Conservation (phyloP, 2,888 invertebrate species). For the Coleophora deauratella region DNA sequence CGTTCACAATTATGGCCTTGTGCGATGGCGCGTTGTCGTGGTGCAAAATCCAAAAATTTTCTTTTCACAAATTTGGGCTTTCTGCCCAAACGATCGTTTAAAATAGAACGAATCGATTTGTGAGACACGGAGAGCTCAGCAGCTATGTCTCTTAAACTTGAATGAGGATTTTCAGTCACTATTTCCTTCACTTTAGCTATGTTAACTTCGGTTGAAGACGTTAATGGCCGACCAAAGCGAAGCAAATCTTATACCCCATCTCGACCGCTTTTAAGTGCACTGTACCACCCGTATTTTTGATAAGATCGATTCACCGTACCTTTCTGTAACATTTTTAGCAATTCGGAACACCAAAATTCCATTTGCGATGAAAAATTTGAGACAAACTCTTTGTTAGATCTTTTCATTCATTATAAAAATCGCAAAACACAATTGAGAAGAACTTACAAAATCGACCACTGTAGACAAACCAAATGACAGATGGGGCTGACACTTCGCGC, state of each 20-base stretch:
- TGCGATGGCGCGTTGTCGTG: too few species aligned
- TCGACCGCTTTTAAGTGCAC: constrained; percentile 15
- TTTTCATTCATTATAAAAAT: constrained; percentile 9
- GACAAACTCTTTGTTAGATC: too few species aligned
- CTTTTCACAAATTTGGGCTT: not conserved
- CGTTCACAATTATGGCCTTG: too few species aligned
- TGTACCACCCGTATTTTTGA: too few species aligned
- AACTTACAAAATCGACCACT: too few species aligned
- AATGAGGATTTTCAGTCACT: too few species aligned
- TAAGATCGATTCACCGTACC: too few species aligned
- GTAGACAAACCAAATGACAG: not conserved
- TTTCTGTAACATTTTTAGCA: constrained; percentile 16
- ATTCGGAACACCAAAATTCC: constrained; percentile 18
- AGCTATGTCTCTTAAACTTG: constrained; percentile 6
- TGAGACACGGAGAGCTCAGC: constrained; percentile 4
- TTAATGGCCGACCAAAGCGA: constrained; percentile 15
- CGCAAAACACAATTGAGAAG: too few species aligned
- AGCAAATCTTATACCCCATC: constrained; percentile 15
- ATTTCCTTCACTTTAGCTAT: constrained; percentile 10
- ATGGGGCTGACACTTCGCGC: not conserved
- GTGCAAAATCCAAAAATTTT: not conserved
- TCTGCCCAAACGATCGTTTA: too few species aligned
- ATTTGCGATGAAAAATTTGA: constrained; percentile 19
- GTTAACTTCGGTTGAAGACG: constrained; percentile 8
- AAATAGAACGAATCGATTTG: not conserved